Evolutionary conservation across 1,140 invertebrate species (phyloP).

Genomic region (Drosophila mojavensis): DNA sequence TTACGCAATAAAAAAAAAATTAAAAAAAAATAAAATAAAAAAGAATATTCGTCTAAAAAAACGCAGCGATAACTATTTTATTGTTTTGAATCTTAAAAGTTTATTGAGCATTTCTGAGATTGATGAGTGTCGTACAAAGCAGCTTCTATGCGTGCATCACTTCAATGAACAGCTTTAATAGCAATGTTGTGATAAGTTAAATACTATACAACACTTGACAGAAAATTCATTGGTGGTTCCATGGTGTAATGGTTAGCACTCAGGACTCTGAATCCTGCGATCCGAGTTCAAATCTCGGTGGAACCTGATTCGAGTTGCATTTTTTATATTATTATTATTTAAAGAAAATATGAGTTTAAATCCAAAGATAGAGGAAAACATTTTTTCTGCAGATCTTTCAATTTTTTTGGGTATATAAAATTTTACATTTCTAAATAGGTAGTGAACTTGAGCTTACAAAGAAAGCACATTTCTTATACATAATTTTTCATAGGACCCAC

Average conservation of each 20-base stretch:
- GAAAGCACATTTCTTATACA: neutral
- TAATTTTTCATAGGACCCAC: neutral
- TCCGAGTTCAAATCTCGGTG: slow-evolving; percentile 94
- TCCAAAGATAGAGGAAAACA: neutral
- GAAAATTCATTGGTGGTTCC: no score
- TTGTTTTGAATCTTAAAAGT: no score
- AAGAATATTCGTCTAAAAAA: neutral
- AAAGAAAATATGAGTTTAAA: neutral
- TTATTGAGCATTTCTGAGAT: no score
- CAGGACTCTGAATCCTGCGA: slow-evolving; percentile 96
- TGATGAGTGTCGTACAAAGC: neutral
- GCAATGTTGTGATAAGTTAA: neutral
- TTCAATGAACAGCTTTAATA: neutral
- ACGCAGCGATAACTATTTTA: no score
- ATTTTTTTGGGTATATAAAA: no score
- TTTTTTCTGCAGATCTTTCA: neutral
- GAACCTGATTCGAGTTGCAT: slow-evolving; percentile 85
- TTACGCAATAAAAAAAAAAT: slow-evolving; percentile 48
- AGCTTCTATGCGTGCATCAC: neutral
- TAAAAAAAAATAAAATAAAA: slow-evolving; percentile 28
- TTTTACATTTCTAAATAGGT: neutral
- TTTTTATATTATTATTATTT: slow-evolving; percentile 14
- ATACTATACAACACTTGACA: slow-evolving; percentile 12
- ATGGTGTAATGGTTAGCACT: slow-evolving; percentile 96
- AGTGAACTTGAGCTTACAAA: no score